These are phyloP conservation scores for Pelobates cultripes DNA, from an alignment of 2,797 vertebrate genomes.

Conservation along the genomic window DNA sequence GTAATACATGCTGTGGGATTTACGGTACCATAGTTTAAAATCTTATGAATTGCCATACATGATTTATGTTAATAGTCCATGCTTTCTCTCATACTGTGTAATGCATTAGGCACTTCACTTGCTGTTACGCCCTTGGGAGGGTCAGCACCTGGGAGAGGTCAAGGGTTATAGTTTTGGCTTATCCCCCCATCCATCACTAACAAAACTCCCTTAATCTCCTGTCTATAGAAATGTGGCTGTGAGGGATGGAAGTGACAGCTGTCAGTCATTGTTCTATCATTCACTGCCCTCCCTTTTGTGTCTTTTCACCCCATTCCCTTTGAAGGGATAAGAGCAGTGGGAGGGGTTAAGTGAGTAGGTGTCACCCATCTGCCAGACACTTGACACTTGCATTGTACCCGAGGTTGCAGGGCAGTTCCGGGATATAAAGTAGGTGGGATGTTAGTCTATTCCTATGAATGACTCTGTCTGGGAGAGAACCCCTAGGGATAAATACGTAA, in stretches of 20 bases:
- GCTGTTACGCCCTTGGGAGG: constrained; percentile 6
- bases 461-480: constrained; percentile 2
- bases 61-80: background rate
- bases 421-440: constrained; percentile 26
- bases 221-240: background rate
- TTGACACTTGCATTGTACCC: constrained; percentile 30
- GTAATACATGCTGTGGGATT: no score
- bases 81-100: background rate
- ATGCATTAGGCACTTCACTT: background rate
- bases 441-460: constrained; percentile 22
- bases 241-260: constrained; percentile 44
- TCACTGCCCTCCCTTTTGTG: constrained; percentile 25
- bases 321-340: constrained; percentile 16
- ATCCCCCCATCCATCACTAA: constrained; percentile 34
- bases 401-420: background rate
- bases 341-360: constrained; percentile 50
- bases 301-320: constrained; percentile 6
- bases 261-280: constrained; percentile 27
- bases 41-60: no score
- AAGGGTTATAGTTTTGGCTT: constrained; percentile 28
- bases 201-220: constrained; percentile 25
- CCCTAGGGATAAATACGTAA: constrained; percentile 12
- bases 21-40: no score
- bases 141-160: constrained; percentile 42
- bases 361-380: constrained; percentile 42